Conservation (phyloP, 2,888 invertebrate species). For the Rugalucina vietnamica region DNA sequence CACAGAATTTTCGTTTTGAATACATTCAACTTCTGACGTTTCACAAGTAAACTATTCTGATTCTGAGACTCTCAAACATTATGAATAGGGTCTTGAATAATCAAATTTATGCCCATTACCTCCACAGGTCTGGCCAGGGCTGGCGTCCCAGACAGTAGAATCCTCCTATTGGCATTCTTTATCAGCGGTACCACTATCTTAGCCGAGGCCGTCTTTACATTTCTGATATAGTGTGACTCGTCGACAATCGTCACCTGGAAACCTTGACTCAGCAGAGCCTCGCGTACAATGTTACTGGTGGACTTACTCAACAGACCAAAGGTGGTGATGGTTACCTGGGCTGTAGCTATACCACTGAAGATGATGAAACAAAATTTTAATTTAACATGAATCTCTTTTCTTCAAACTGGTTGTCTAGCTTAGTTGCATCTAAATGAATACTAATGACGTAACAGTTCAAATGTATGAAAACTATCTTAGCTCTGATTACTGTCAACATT, state of each 20-base stretch:
- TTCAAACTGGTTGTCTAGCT: no score
- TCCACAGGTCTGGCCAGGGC: slow-evolving; percentile 81
- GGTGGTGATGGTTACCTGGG: slow-evolving; percentile 76
- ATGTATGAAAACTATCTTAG: no score
- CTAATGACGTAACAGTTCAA: no score
- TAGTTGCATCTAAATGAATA: no score
- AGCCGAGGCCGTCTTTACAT: slow-evolving; percentile 76
- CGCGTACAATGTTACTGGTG: slow-evolving; percentile 73
- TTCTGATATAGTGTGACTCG: slow-evolving; percentile 82
- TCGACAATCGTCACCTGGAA: slow-evolving; percentile 80
- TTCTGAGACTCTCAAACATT: no score
- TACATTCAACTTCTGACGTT: no score
- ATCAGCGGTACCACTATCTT: slow-evolving; percentile 79
- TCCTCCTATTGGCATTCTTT: slow-evolving; percentile 74
- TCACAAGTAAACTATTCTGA: no score
- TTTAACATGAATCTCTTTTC: no score
- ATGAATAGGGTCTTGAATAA: background rate
- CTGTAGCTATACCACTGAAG: slow-evolving; percentile 74
- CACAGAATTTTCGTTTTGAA: no score
- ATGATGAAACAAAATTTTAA: no score
- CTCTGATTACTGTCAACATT: no score
- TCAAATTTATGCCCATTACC: slow-evolving; percentile 58
- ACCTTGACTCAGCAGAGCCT: slow-evolving; percentile 77
- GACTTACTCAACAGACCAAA: slow-evolving; percentile 78
- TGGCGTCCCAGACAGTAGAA: slow-evolving; percentile 82